phyloP scores from a whole-genome alignment of 2,113 vertebrate genomes.

The Myotis davidii region DNA sequence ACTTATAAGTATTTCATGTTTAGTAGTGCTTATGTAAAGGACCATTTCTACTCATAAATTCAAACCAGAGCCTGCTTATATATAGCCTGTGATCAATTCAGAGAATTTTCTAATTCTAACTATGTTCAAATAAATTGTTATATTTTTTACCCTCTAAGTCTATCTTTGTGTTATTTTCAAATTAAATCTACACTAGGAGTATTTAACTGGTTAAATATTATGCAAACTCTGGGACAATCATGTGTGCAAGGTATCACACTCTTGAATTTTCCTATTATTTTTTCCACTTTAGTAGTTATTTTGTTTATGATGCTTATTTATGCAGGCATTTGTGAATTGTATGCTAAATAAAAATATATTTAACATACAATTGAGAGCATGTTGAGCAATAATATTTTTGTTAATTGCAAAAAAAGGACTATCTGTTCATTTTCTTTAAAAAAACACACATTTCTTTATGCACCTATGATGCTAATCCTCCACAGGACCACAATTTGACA shows the following conservation, averaged over 20 bases:
- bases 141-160: not conserved
- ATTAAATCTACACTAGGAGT: not conserved
- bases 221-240: not conserved
- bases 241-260: not conserved
- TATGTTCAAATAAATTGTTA: not conserved
- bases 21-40: not conserved
- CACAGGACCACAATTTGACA: not conserved
- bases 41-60: not conserved
- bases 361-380: not conserved
- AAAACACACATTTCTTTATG: not conserved
- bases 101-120: constrained; percentile 11
- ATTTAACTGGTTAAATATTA: not conserved
- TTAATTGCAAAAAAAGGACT: not conserved
- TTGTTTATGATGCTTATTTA: not conserved
- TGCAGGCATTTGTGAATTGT: not conserved
- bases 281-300: not conserved
- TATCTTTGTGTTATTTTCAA: not conserved
- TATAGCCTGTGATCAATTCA: not conserved
- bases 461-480: not conserved
- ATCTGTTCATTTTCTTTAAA: not conserved
- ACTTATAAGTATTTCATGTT: not conserved
- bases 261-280: not conserved
- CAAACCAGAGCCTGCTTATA: not conserved
- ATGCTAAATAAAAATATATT: not conserved
- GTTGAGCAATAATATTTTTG: not conserved